phyloP scores from a whole-genome alignment of 2,888 invertebrate genomes.

The Formica aserva region DNA sequence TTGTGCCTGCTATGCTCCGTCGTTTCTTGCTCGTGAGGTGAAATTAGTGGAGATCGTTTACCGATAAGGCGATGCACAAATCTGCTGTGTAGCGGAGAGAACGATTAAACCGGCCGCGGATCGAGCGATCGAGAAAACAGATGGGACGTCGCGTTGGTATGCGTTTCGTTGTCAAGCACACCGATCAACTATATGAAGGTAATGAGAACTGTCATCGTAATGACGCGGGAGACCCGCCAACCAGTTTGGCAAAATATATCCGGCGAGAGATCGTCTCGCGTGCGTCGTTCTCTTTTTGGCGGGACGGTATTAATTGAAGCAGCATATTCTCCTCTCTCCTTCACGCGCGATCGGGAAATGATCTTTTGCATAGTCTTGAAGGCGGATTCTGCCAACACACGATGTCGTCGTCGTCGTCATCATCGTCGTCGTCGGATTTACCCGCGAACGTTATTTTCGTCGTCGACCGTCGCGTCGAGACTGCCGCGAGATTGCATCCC shows the following conservation, averaged over 20 bases:
- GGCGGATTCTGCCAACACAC: constrained; percentile 7
- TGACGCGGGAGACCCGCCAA: background rate
- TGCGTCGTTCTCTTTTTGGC: constrained; percentile 3
- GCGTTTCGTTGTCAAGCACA: constrained; percentile 61
- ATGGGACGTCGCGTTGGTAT: constrained; percentile 50
- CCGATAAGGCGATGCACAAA: constrained; percentile 54
- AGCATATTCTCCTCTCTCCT: background rate
- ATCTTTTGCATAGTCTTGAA: constrained; percentile 14
- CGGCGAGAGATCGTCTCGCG: constrained; percentile 5
- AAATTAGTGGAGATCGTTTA: constrained; percentile 59
- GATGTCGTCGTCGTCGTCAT: background rate
- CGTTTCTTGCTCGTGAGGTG: constrained; percentile 21
- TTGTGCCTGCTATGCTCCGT: background rate
- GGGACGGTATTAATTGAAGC: constrained; percentile 60
- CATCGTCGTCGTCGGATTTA: constrained; percentile 41
- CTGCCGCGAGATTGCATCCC: constrained; percentile 45
- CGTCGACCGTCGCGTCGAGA: constrained; percentile 20
- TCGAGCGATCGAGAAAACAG: constrained; percentile 55
- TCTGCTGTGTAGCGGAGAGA: constrained; percentile 8
- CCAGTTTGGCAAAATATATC: constrained; percentile 37
- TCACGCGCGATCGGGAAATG: constrained; percentile 27
- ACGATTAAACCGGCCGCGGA: constrained; percentile 59
- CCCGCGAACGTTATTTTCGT: constrained; percentile 41
- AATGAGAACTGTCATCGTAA: constrained; percentile 36
- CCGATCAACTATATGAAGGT: constrained; percentile 56